Evolutionary conservation across 2,797 vertebrate species (phyloP).

Genomic region (Chlorospingus semifuscus): DNA sequence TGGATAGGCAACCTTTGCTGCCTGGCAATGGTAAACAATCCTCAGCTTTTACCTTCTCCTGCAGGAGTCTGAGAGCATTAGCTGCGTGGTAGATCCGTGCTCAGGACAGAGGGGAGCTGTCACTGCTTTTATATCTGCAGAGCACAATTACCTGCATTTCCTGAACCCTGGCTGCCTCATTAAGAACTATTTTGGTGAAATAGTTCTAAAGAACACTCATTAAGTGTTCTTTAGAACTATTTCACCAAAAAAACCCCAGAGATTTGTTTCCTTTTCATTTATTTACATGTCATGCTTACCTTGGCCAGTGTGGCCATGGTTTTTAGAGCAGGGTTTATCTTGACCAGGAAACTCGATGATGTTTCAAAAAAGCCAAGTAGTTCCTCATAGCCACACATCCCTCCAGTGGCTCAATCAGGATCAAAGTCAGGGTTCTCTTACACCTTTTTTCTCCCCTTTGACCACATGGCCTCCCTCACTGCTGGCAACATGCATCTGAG

Average conservation of each 20-base stretch:
- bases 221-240: neutral
- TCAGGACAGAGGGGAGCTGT: neutral
- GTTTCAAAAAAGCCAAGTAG: neutral
- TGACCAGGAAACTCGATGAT: neutral
- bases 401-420: neutral
- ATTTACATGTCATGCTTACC: neutral
- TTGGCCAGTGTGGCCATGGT: neutral
- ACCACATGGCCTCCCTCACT: neutral
- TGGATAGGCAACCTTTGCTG: slow-evolving; percentile 65
- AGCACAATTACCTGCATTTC: neutral
- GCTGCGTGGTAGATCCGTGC: neutral
- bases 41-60: slow-evolving; percentile 36
- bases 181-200: no score
- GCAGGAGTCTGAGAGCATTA: slow-evolving; percentile 11
- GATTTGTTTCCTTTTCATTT: neutral
- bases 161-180: neutral
- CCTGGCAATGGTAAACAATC: slow-evolving; percentile 49
- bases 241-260: neutral
- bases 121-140: neutral
- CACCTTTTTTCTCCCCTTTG: neutral
- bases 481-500: neutral
- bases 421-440: neutral
- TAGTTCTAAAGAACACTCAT: no score
- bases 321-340: neutral
- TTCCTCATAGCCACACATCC: neutral